Evolutionary conservation across 2,113 vertebrate species (phyloP), one percentile per base, ranked within the genome.

Genomic region (Chlamydotis undulata): DNA sequence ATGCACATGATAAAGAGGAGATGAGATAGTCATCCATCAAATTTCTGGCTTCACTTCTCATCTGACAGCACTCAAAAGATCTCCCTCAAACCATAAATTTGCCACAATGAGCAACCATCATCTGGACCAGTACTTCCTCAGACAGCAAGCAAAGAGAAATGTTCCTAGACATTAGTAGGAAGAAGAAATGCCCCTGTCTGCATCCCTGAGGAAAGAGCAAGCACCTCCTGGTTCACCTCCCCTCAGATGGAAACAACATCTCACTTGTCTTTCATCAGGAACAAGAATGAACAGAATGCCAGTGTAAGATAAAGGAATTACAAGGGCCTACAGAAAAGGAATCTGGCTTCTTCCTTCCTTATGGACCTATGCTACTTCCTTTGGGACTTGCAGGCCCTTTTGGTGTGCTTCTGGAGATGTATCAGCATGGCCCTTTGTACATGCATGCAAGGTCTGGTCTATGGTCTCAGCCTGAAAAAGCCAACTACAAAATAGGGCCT

Each of bases 281-380:
- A 74, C 6, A 84, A 87, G 23, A 94, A 75, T 9, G 26, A 87
- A 65, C 12, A 9, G 10, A 80, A 39, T 0, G 0, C 7, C 2
- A 2, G 15, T 12, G 8, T 14, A 2, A 39, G 33, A 76, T 64
- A 80, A 61, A 57, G 9, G 25, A 77, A 80, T 19, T 60, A 26
- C 12, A 73, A 87, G 29, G 28, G 37, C 5, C 12, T 64, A 41
- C 2, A 82, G 28, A 89, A 75, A 87, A 63, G 13, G 7, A 61
- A 80, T 67, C 18, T 37, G 28, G 4, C 16, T 79, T 77, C 13
- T 87, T 94, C 14, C 29, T 86, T 76, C 65, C 35, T 68, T 26
- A 59, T 4, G 23, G 15, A 37, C 55, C 41, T 65, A 23, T 8
- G 6, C 10, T 59, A n/a, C 83, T 78, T 78, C 39, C 43, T 78